These are phyloP conservation scores for Drosophila saltans DNA, from an alignment of 1,140 invertebrate species.

Conservation along the genomic window DNA sequence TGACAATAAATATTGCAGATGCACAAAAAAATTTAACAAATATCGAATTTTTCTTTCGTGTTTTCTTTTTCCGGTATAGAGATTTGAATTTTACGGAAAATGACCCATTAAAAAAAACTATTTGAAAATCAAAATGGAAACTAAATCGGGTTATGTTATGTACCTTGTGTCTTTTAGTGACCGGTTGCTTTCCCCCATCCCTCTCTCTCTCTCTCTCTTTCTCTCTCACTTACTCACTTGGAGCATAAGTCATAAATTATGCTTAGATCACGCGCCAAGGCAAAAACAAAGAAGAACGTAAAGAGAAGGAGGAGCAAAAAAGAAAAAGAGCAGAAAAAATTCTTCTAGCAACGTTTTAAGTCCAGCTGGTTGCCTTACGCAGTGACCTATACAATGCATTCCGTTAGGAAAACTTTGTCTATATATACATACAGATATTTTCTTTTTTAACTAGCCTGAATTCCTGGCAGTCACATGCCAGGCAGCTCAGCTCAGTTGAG, in stretches of 20 bases:
- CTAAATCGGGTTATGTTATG: background rate
- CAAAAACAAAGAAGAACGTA: slow-evolving; percentile 6
- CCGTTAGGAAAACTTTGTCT: slow-evolving; percentile 41
- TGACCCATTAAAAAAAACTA: too few relatives aligned
- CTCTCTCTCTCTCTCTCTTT: background rate
- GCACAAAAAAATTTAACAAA: too few relatives aligned
- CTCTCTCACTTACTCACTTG: background rate
- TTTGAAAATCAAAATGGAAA: background rate
- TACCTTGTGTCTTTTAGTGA: background rate
- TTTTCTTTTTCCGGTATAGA: too few relatives aligned
- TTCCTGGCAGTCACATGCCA: slow-evolving; percentile 60
- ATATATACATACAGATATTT: slow-evolving; percentile 20
- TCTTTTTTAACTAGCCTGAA: slow-evolving; percentile 67
- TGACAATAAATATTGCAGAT: too few relatives aligned
- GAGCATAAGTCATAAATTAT: slow-evolving; percentile 51
- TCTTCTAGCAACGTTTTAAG: slow-evolving; percentile 14
- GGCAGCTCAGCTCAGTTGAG: background rate
- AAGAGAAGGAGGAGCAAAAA: background rate
- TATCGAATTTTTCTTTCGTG: too few relatives aligned
- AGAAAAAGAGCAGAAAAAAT: background rate
- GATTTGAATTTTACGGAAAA: too few relatives aligned
- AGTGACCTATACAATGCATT: slow-evolving; percentile 64
- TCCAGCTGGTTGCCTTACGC: slow-evolving; percentile 33
- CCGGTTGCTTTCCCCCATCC: background rate
- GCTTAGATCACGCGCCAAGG: slow-evolving; percentile 58